Base-by-base conservation (phyloP, 2,888 invertebrate genomes). In the Barypeithes pellucidus region DNA sequence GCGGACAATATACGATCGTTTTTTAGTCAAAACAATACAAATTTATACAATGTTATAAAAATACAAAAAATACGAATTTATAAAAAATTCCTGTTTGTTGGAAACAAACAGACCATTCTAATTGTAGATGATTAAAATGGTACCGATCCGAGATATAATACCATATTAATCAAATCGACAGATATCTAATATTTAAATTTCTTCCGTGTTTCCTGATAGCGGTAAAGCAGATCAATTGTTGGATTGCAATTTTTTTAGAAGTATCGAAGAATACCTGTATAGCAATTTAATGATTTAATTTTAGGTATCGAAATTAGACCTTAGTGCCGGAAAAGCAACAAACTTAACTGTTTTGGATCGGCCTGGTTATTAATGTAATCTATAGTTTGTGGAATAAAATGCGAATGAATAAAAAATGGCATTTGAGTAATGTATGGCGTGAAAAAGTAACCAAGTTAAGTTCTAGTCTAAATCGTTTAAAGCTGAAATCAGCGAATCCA, bases 201-300 rank as follows among this genome's bases (percentile, higher is more conserved):
- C 41, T 41, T 39, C 12, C 41, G n/a, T n/a, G 14, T 41, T 12
- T 41, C 14, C 41, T 1, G 20, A 50, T 50, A 50, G 22, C 50
- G 50, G 50, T 50, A 12, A 22, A 50, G 11, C 7, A 2, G 2
- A 12, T 20, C 50, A 20, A 50, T 50, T 50, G 20, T 50, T 50
- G 11, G 12, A 22, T 22, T 50, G 11, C 20, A 20, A 12, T 50
- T 18, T 50, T 47, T 22, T 47, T 5, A 43, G 16, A 14, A n/a
- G 14, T 45, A 16, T 18, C 45, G 4, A 50, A 50, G 20, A 50
- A 22, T 50, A 50, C 50, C 22, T 50, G 50, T 50, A 50, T 20
- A 50, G 1, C 14, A 50, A 50, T 2, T 11, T 22, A 22, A 50
- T 22, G 5, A 8, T 9, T 50, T 50, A 50, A 50, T 50, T 50